phyloP scores from a whole-genome alignment of 2,888 invertebrate species.

The Unio pictorum region DNA sequence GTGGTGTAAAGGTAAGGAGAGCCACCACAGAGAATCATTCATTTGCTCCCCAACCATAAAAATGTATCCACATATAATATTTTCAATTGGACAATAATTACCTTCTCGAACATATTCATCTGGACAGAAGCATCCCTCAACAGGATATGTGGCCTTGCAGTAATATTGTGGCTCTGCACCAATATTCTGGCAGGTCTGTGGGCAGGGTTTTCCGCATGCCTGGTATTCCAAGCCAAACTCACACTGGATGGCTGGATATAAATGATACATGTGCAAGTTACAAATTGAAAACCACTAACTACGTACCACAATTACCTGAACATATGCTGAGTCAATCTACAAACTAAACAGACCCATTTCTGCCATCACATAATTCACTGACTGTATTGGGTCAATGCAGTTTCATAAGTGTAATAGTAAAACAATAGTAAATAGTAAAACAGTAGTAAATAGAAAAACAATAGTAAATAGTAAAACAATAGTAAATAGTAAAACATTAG shows the following conservation, averaged over 20 bases:
- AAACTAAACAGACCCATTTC: too few species aligned
- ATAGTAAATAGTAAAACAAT: too few species aligned
- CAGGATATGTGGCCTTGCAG: constrained; percentile 50
- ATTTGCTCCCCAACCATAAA: neutral
- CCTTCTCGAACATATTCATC: constrained; percentile 45
- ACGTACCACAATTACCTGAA: too few species aligned
- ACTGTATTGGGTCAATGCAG: too few species aligned
- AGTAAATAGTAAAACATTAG: too few species aligned
- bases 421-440: too few species aligned
- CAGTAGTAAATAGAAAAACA: too few species aligned
- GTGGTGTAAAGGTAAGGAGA: neutral
- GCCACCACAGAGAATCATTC: neutral
- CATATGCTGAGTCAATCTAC: too few species aligned
- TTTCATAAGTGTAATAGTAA: too few species aligned
- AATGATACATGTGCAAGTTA: neutral
- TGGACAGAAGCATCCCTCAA: constrained; percentile 67
- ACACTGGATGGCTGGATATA: constrained; percentile 85
- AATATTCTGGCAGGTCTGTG: constrained; percentile 79
- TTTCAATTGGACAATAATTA: constrained; percentile 14
- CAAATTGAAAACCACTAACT: too few species aligned
- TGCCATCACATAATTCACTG: too few species aligned
- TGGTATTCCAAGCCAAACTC: constrained; percentile 86
- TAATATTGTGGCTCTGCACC: constrained; percentile 33
- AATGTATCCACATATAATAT: neutral
- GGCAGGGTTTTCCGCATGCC: constrained; percentile 86